These are phyloP conservation scores for Dipus sagitta DNA, from an alignment of 2,797 vertebrate species.

Conservation along the genomic window DNA sequence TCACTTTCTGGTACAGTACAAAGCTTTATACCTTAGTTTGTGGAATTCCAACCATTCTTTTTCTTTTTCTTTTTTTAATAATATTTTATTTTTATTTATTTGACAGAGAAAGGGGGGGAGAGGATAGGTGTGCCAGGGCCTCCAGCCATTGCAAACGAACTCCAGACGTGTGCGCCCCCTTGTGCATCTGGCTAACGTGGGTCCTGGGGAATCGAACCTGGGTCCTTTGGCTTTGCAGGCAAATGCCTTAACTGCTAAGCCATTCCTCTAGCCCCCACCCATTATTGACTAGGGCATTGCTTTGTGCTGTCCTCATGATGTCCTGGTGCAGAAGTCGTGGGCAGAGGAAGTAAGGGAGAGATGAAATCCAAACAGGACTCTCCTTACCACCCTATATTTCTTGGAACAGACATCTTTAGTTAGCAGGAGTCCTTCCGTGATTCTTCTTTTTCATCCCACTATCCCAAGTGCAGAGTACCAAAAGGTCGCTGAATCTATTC, in stretches of 20 bases:
- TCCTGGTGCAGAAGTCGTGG: background rate
- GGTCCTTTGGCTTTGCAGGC: too few relatives aligned
- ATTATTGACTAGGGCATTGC: background rate
- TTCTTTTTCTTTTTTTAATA: too few relatives aligned
- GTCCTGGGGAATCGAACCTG: too few relatives aligned
- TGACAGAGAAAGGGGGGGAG: too few relatives aligned
- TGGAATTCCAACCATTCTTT: background rate
- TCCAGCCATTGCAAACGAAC: too few relatives aligned
- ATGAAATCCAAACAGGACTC: background rate
- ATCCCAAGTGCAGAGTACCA: too few relatives aligned
- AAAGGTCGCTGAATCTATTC: background rate
- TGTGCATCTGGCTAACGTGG: too few relatives aligned
- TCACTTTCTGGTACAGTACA: background rate
- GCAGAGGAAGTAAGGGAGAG: background rate
- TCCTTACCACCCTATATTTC: rapidly evolving
- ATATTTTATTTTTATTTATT: too few relatives aligned
- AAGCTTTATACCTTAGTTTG: background rate
- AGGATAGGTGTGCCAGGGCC: too few relatives aligned
- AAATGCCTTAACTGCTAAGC: too few relatives aligned
- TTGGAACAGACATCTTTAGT: background rate
- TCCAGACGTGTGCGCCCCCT: too few relatives aligned
- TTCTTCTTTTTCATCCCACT: background rate
- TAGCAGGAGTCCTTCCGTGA: background rate
- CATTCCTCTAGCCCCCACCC: too few relatives aligned
- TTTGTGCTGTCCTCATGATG: background rate